These are phyloP conservation scores for Ciconia nigra DNA, from an alignment of 2,797 vertebrate species.

Conservation along the genomic window DNA sequence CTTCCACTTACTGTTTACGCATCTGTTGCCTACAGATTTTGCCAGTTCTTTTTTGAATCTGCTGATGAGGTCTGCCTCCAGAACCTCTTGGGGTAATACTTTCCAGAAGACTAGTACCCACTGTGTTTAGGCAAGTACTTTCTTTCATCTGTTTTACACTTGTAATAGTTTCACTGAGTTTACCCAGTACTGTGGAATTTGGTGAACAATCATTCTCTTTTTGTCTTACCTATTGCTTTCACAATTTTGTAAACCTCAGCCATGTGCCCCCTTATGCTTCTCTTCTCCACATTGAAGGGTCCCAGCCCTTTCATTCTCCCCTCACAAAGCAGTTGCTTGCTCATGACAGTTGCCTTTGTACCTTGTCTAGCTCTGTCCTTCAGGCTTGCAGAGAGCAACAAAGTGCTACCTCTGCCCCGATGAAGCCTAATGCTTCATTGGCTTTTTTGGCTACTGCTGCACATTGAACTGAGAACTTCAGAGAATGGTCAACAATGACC, in stretches of 20 bases:
- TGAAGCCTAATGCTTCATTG: not conserved
- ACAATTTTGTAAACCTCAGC: not conserved
- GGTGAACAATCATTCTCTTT: not conserved
- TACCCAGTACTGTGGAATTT: not conserved
- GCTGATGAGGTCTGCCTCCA: not conserved
- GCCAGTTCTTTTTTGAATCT: not conserved
- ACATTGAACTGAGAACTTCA: not conserved
- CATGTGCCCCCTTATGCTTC: not conserved
- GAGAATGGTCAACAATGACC: not conserved
- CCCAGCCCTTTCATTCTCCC: not conserved
- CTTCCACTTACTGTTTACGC: not conserved
- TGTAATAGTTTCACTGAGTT: not conserved
- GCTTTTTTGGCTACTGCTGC: not conserved
- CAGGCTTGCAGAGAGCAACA: not conserved
- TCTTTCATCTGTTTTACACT: not conserved
- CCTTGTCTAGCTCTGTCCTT: not conserved
- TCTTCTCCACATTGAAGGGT: not conserved
- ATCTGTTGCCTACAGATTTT: not conserved
- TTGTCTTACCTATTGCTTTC: not conserved
- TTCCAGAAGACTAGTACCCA: not conserved
- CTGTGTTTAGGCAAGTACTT: not conserved
- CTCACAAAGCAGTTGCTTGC: not conserved
- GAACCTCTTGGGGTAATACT: not conserved
- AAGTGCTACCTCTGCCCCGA: accelerated
- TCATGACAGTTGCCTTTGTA: not conserved